Percentiles rank a stretch among this genome's conserved stretches.
These are phyloP conservation scores for Ahaetulla prasina DNA, from an alignment of 2,113 vertebrate species.

Conservation along the genomic window DNA sequence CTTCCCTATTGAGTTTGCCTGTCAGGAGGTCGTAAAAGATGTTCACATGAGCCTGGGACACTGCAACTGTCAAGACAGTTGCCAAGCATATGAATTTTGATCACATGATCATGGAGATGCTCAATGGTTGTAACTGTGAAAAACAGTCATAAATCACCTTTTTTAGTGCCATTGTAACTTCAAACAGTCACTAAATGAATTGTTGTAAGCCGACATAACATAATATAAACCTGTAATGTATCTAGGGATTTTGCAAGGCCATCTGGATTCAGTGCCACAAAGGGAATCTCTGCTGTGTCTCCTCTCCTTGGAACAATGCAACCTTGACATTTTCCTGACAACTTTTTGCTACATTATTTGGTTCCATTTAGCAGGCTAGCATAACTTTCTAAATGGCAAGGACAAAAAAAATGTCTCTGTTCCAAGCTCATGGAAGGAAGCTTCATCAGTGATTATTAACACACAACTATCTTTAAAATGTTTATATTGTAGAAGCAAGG, in stretches of 20 bases:
- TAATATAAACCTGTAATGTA: constrained; percentile 5
- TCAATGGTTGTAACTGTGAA: background rate
- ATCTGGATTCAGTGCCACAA: constrained; percentile 30
- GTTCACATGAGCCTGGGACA: background rate
- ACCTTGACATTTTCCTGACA: constrained; percentile 15
- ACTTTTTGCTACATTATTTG: background rate
- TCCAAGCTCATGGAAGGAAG: constrained; percentile 31
- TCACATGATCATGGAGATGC: background rate
- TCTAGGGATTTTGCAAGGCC: constrained; percentile 38
- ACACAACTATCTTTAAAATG: constrained; percentile 38
- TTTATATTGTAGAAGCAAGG: constrained; percentile 28
- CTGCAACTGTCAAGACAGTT: background rate
- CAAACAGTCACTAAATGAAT: background rate
- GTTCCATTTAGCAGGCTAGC: constrained; percentile 20
- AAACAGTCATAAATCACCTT: background rate
- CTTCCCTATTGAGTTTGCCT: background rate
- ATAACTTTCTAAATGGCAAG: constrained; percentile 1
- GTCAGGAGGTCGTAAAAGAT: background rate
- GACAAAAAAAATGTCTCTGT: constrained; percentile 8
- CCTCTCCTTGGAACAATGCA: constrained; percentile 20
- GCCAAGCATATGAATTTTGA: background rate
- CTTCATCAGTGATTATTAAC: constrained; percentile 59
- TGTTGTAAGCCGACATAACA: background rate
- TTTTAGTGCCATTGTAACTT: background rate
- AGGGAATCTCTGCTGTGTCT: constrained; percentile 38